These are phyloP conservation scores for Dromius quadrimaculatus DNA, from an alignment of 2,888 invertebrate genomes.

Conservation along the genomic window DNA sequence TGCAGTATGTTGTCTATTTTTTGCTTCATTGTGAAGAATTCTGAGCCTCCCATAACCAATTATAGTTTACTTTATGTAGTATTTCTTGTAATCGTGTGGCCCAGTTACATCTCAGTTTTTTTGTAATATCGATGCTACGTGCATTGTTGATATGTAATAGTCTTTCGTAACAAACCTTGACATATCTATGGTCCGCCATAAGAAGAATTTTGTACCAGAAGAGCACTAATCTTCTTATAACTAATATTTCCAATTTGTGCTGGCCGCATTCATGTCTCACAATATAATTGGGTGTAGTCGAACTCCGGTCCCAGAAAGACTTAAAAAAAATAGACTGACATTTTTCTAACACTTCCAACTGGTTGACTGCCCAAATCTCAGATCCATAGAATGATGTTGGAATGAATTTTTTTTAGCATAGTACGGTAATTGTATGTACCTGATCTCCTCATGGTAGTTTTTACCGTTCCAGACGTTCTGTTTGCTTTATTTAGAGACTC, in stretches of 20 bases:
- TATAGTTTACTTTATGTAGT: not conserved
- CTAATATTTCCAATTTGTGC: not conserved
- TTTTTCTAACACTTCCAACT: not conserved
- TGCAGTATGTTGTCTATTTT: not conserved
- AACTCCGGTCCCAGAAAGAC: too few relatives aligned
- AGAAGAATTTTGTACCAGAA: conserved; percentile 8
- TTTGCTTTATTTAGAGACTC: conserved; percentile 7
- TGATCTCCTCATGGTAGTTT: not conserved
- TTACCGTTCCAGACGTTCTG: not conserved
- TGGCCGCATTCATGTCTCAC: not conserved
- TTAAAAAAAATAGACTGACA: not conserved
- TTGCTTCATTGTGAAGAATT: not conserved
- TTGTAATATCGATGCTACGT: not conserved
- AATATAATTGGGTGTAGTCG: not conserved
- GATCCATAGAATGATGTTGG: not conserved
- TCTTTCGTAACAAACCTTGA: not conserved
- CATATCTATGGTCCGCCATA: not conserved
- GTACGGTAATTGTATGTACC: conserved; percentile 6
- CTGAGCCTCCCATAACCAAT: not conserved
- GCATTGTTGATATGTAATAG: not conserved
- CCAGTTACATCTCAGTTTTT: not conserved
- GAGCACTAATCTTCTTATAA: not conserved
- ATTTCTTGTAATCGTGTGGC: not conserved
- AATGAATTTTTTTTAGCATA: not conserved
- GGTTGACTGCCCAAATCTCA: not conserved